These are phyloP conservation scores for Diplogasteroides magnus DNA, from an alignment of 1,140 invertebrate genomes.

Conservation along the genomic window DNA sequence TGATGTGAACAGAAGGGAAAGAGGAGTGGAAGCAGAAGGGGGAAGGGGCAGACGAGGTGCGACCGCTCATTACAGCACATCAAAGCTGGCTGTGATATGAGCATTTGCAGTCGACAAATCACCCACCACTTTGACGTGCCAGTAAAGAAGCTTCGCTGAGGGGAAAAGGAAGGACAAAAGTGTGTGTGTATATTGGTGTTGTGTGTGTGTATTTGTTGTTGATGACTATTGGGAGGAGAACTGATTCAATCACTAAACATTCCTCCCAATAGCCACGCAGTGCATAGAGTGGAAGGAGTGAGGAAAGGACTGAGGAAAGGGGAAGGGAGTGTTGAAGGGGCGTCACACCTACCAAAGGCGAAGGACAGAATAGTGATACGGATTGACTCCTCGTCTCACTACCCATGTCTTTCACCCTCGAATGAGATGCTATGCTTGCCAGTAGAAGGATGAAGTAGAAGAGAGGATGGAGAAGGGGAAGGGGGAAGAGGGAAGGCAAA, in stretches of 20 bases:
- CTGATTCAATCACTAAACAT: no score
- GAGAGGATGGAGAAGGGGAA: constrained; percentile 10
- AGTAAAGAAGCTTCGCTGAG: not conserved
- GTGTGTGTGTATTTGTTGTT: no score
- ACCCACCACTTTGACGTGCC: constrained; percentile 71
- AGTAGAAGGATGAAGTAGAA: not conserved
- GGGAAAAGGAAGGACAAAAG: no score
- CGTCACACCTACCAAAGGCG: constrained; percentile 59
- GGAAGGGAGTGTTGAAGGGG: constrained; percentile 1
- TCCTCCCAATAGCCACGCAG: not conserved
- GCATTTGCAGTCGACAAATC: constrained; percentile 65
- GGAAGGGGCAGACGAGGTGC: not conserved
- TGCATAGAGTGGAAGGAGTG: constrained; percentile 1
- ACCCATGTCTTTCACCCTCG: constrained; percentile 82
- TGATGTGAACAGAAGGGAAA: not conserved
- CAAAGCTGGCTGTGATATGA: constrained; percentile 88
- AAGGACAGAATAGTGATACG: constrained; percentile 91
- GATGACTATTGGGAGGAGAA: no score
- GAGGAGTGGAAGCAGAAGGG: not conserved
- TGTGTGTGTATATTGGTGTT: no score
- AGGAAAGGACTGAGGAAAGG: not conserved
- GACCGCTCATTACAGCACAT: constrained; percentile 65
- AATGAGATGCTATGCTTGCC: not conserved
- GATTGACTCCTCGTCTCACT: constrained; percentile 72
- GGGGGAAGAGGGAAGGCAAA: not conserved